Percentiles rank a stretch among this genome's conserved stretches.
Evolutionary conservation across 1,140 invertebrate species (phyloP).

Genomic region (Temnothorax longispinosus): DNA sequence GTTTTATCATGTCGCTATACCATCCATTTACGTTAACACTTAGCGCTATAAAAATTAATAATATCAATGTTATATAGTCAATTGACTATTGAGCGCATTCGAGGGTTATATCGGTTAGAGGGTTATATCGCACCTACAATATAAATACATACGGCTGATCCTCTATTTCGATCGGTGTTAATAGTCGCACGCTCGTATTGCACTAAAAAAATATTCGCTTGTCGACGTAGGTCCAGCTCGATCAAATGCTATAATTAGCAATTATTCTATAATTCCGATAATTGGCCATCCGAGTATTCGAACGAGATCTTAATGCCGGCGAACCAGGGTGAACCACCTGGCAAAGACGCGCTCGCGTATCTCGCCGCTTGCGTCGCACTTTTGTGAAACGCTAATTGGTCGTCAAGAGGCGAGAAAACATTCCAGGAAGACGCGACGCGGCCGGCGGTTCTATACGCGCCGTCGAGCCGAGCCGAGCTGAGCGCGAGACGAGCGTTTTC

Average conservation of each 20-base stretch:
- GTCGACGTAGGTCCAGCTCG: neutral
- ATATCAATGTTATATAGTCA: constrained; percentile 11
- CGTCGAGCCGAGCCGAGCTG: neutral
- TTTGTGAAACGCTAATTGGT: constrained; percentile 52
- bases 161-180: neutral
- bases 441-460: neutral
- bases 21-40: constrained; percentile 50
- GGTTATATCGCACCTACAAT: neutral
- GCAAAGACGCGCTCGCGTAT: constrained; percentile 7
- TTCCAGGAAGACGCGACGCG: neutral
- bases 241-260: constrained; percentile 35
- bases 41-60: constrained; percentile 55
- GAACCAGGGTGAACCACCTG: constrained; percentile 41
- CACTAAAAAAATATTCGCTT: neutral
- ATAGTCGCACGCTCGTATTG: neutral
- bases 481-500: constrained; percentile 31
- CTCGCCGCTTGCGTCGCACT: constrained; percentile 20
- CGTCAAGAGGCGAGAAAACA: constrained; percentile 29
- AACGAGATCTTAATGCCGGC: constrained; percentile 36
- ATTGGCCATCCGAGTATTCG: constrained; percentile 33
- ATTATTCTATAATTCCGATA: constrained; percentile 7
- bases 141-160: neutral
- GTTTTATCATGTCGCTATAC: constrained; percentile 47
- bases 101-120: neutral
- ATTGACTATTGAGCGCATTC: constrained; percentile 3